Percentiles rank a stretch among this genome's conserved stretches.
These are phyloP conservation scores for Drosophila burlai DNA, from an alignment of 1,140 invertebrate genomes.

Conservation along the genomic window DNA sequence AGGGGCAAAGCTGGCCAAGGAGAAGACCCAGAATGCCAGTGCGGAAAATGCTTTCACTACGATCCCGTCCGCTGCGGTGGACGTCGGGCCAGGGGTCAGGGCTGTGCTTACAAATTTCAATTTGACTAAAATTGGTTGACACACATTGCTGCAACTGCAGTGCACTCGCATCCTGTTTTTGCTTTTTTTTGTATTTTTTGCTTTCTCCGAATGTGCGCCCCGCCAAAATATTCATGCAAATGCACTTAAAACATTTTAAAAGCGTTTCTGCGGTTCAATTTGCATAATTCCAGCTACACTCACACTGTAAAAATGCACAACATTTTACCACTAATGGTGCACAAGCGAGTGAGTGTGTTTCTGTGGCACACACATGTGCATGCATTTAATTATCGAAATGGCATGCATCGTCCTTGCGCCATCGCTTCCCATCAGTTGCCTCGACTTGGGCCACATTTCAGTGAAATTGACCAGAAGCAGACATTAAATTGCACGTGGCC, in stretches of 20 bases:
- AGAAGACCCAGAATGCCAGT: constrained; percentile 15
- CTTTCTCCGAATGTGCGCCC: constrained; percentile 27
- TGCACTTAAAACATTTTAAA: constrained; percentile 84
- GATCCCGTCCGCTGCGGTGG: constrained; percentile 19
- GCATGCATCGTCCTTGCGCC: constrained; percentile 40
- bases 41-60: constrained; percentile 41
- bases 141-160: constrained; percentile 72
- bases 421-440: constrained; percentile 18
- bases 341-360: not conserved
- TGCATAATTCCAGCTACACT: constrained; percentile 77
- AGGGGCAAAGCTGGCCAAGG: constrained; percentile 34
- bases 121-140: constrained; percentile 81
- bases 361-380: constrained; percentile 46
- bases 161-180: constrained; percentile 17
- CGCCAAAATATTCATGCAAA: constrained; percentile 80
- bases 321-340: constrained; percentile 81
- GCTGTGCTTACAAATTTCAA: constrained; percentile 73
- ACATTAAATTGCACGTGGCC: constrained; percentile 55
- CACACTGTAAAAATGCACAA: constrained; percentile 81
- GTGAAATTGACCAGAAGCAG: constrained; percentile 65
- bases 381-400: constrained; percentile 81
- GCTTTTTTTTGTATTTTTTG: constrained; percentile 5
- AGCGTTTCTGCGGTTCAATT: constrained; percentile 83
- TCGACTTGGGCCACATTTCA: constrained; percentile 65
- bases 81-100: constrained; percentile 39